These are phyloP conservation scores for Virgularia gustaviana DNA, from an alignment of 92 coral and sea anemone genomes.

Conservation along the genomic window DNA sequence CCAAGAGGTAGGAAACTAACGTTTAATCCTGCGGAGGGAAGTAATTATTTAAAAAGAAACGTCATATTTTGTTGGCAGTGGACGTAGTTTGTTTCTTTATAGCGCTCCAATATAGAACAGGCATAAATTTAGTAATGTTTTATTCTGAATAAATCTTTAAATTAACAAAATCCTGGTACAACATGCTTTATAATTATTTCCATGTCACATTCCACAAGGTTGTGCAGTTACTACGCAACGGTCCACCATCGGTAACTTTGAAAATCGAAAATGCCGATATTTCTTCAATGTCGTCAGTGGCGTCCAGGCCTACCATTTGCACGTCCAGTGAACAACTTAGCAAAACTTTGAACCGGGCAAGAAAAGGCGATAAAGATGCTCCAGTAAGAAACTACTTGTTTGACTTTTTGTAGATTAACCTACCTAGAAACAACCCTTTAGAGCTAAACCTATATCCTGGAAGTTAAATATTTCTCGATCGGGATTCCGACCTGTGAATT, in stretches of 20 bases:
- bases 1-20: conserved; percentile 98
- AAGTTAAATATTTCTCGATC: no score
- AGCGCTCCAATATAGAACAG: no score
- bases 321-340: conserved; percentile 25
- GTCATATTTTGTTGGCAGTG: no score
- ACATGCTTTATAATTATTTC: neutral
- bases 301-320: conserved; percentile 8
- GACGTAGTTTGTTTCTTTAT: no score
- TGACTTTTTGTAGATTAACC: no score
- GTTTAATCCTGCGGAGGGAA: no score
- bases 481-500: no score
- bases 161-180: neutral
- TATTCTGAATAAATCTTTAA: no score
- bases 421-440: no score
- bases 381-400: conserved; percentile 28
- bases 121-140: no score
- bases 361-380: conserved; percentile 25
- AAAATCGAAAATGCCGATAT: conserved; percentile 20
- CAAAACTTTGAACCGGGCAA: neutral
- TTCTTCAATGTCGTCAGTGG: conserved; percentile 18
- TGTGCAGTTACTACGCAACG: conserved; percentile 19
- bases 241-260: conserved; percentile 20
- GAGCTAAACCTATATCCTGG: no score
- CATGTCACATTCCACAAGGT: conserved; percentile 11
- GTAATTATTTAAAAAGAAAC: no score